Conservation (phyloP, 2,797 vertebrate genomes). For the Sebastes cheni region DNA sequence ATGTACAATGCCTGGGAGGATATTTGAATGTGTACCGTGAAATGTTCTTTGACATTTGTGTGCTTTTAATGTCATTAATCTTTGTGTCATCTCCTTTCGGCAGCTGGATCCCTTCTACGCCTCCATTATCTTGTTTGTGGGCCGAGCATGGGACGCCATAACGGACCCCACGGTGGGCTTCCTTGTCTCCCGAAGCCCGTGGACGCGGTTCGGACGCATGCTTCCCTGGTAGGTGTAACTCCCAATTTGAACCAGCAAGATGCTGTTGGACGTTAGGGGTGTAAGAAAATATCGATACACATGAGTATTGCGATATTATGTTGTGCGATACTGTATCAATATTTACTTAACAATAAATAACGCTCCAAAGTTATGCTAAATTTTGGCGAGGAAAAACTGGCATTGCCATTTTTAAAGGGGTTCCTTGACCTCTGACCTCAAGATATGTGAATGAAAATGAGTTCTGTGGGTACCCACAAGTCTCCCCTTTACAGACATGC, state of each 20-base stretch:
- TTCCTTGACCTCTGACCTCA: too few species aligned
- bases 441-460: too few species aligned
- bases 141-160: slow-evolving; percentile 94
- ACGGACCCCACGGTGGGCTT: slow-evolving; percentile 96
- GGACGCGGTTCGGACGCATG: slow-evolving; percentile 93
- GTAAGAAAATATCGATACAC: too few species aligned
- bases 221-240: slow-evolving; percentile 90
- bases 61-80: background rate
- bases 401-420: too few species aligned
- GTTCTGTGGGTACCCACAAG: too few species aligned
- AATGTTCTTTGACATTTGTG: background rate
- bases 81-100: background rate
- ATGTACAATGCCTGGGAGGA: background rate
- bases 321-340: too few species aligned
- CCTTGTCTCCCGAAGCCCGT: slow-evolving; percentile 91
- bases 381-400: too few species aligned
- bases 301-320: too few species aligned
- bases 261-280: background rate
- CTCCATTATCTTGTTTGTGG: slow-evolving; percentile 95
- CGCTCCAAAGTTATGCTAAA: too few species aligned
- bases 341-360: too few species aligned
- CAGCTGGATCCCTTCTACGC: slow-evolving; percentile 93
- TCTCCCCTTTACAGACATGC: too few species aligned
- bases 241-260: background rate
- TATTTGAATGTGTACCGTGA: background rate